These are phyloP conservation scores for Gallinago nigripennis DNA, from an alignment of 2,797 vertebrate species.

Conservation along the genomic window DNA sequence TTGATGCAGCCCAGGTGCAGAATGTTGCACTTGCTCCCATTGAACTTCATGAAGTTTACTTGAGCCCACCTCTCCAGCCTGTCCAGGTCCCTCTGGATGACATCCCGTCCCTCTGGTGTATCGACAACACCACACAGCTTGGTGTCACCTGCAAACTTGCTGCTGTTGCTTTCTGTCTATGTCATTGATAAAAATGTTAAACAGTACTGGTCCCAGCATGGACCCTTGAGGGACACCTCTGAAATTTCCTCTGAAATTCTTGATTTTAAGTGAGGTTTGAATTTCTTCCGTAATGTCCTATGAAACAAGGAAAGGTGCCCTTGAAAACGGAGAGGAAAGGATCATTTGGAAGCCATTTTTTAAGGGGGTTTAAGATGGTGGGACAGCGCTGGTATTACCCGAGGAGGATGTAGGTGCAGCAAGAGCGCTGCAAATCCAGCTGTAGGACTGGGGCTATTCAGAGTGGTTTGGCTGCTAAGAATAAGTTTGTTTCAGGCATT, in stretches of 20 bases:
- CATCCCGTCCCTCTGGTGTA: too few relatives aligned
- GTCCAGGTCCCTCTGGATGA: too few relatives aligned
- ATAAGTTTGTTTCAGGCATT: background rate
- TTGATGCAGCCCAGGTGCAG: too few relatives aligned
- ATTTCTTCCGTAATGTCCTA: background rate
- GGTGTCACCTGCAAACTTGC: too few relatives aligned
- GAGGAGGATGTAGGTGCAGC: rapidly evolving
- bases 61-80: too few relatives aligned
- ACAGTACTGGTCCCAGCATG: too few relatives aligned
- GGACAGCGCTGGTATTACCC: background rate
- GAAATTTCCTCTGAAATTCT: background rate
- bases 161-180: too few relatives aligned
- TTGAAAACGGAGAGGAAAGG: background rate
- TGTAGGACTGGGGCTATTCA: background rate
- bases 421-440: background rate
- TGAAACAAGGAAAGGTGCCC: background rate
- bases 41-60: too few relatives aligned
- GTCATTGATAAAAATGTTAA: too few relatives aligned
- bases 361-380: rapidly evolving
- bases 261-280: background rate
- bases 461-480: background rate
- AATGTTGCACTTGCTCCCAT: too few relatives aligned
- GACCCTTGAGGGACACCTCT: too few relatives aligned
- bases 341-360: background rate
- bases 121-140: too few relatives aligned